phyloP scores from a whole-genome alignment of 2,888 invertebrate species.

The Diarsia brunnea region DNA sequence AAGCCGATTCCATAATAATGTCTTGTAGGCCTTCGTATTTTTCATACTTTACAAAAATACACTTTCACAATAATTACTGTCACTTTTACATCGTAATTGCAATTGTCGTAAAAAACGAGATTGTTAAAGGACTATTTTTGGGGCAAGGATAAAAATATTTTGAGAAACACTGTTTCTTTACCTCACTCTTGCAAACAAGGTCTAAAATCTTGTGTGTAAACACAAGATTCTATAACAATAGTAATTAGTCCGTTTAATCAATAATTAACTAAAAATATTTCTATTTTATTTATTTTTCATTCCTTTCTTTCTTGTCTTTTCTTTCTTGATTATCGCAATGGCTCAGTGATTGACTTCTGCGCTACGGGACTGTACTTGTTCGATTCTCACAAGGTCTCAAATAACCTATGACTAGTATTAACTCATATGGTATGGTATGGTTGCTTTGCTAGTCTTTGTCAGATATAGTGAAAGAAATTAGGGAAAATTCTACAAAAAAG shows the following conservation, averaged over 20 bases:
- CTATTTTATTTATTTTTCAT: no score
- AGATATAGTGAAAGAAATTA: background rate
- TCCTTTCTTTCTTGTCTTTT: background rate
- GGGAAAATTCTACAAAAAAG: background rate
- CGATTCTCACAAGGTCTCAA: background rate
- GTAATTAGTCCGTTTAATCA: background rate
- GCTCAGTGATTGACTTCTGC: background rate
- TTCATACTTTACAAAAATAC: background rate
- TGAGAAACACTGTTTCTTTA: conserved; percentile 35
- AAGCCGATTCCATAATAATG: no score
- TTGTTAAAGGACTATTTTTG: conserved; percentile 1
- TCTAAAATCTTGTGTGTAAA: no score
- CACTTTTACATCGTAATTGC: background rate
- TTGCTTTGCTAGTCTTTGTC: background rate
- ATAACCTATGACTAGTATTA: background rate
- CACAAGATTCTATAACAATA: background rate
- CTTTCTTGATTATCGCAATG: background rate
- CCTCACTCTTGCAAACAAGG: conserved; percentile 4
- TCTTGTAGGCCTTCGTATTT: background rate
- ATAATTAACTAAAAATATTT: background rate
- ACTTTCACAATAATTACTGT: background rate
- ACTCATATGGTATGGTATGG: no score
- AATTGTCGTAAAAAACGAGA: conserved; percentile 7
- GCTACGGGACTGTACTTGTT: background rate
- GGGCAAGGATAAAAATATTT: conserved; percentile 51